phyloP scores from a whole-genome alignment of 2,797 vertebrate genomes.

The Acipenser oxyrinchus region DNA sequence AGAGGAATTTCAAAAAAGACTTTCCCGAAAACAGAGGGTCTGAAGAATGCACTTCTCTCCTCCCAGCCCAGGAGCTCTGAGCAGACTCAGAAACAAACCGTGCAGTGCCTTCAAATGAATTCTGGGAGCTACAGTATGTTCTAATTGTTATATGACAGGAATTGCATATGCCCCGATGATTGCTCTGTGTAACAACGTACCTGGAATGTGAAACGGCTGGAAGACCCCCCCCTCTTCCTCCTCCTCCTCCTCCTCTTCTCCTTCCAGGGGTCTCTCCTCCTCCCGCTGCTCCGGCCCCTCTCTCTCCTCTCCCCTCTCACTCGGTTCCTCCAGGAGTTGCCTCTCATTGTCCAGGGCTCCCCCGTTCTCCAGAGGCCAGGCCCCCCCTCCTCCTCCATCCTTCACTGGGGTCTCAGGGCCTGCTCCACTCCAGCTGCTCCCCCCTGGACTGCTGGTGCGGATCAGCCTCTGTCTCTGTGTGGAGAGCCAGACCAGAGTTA shows the following conservation, averaged over 20 bases:
- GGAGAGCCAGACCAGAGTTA: not conserved
- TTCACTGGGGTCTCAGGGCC: conserved; percentile 45
- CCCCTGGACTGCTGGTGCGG: conserved; percentile 29
- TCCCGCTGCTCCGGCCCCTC: conserved; percentile 22
- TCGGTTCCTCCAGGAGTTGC: conserved; percentile 37
- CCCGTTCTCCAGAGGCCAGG: conserved; percentile 57
- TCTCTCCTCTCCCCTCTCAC: conserved; percentile 25
- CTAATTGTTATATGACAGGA: no score
- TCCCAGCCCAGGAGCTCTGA: no score
- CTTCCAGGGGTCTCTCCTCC: conserved; percentile 26
- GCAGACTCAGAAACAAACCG: no score
- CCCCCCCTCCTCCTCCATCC: conserved; percentile 20
- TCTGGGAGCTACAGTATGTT: no score
- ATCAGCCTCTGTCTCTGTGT: conserved; percentile 60
- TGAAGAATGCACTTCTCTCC: no score
- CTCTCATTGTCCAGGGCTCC: conserved; percentile 45
- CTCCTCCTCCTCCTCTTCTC: conserved; percentile 41
- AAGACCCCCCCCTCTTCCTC: conserved; percentile 37
- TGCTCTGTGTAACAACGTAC: conserved; percentile 24
- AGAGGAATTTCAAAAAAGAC: no score
- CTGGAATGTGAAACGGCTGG: conserved; percentile 54
- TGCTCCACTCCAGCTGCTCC: conserved; percentile 35
- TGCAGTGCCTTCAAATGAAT: no score
- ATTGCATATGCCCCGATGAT: no score
- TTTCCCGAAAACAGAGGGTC: no score